phyloP scores from a whole-genome alignment of 2,888 invertebrate genomes.

The Malthinus flaveolus region DNA sequence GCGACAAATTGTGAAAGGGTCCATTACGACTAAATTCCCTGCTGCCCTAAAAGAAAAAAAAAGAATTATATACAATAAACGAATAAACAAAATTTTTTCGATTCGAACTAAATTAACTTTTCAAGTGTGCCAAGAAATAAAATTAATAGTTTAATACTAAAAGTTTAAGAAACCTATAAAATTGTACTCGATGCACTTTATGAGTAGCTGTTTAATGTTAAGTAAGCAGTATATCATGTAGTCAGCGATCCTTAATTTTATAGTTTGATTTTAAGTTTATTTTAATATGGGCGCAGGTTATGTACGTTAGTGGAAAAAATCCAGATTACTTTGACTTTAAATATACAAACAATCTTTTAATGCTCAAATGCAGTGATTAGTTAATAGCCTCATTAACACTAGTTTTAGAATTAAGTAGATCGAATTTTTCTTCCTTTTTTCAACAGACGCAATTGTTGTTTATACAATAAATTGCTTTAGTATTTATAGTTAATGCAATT shows the following conservation, averaged over 20 bases:
- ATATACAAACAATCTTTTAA: slow-evolving; percentile 52
- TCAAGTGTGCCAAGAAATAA: not conserved
- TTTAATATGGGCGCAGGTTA: slow-evolving; percentile 31
- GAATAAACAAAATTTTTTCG: too few species aligned
- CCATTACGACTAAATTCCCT: slow-evolving; percentile 81
- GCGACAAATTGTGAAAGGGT: slow-evolving; percentile 87
- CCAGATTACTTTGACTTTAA: slow-evolving; percentile 39
- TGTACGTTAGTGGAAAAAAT: slow-evolving; percentile 38
- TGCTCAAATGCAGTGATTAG: slow-evolving; percentile 53
- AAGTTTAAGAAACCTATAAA: not conserved
- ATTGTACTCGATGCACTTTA: too few species aligned
- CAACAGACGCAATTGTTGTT: too few species aligned
- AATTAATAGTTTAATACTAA: not conserved
- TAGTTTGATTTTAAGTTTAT: slow-evolving; percentile 20
- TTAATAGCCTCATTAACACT: slow-evolving; percentile 53
- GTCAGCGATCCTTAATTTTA: slow-evolving; percentile 20
- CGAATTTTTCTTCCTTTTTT: too few species aligned
- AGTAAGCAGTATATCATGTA: slow-evolving; percentile 15
- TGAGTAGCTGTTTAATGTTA: slow-evolving; percentile 3
- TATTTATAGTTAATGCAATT: too few species aligned
- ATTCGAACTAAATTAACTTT: not conserved
- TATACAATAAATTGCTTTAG: too few species aligned
- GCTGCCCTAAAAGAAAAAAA: slow-evolving; percentile 65
- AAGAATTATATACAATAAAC: too few species aligned
- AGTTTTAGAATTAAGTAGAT: slow-evolving; percentile 41